These are phyloP conservation scores for Drosophila baimaii DNA, from an alignment of 1,140 invertebrate genomes.

Conservation along the genomic window DNA sequence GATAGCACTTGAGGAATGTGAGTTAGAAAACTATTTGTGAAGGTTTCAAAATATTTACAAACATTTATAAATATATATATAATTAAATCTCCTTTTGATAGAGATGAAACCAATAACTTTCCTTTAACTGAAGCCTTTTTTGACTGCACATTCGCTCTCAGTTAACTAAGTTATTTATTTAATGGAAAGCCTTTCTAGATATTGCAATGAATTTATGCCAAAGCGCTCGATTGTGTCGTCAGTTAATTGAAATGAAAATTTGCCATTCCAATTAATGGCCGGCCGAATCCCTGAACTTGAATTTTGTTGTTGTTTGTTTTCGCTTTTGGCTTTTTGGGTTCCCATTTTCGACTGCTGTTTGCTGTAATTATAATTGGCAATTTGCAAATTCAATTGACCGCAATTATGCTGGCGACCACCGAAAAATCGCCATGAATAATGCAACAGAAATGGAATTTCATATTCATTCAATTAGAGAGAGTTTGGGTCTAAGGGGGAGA, in stretches of 20 bases:
- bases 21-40: too few relatives aligned
- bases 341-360: slow-evolving; percentile 28
- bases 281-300: neutral
- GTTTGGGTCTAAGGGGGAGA: neutral
- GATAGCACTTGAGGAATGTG: too few relatives aligned
- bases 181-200: neutral
- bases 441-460: slow-evolving; percentile 41
- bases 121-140: neutral
- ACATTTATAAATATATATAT: too few relatives aligned
- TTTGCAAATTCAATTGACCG: slow-evolving; percentile 63
- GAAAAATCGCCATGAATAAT: slow-evolving; percentile 63
- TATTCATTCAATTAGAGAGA: slow-evolving; percentile 60
- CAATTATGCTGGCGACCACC: slow-evolving; percentile 47
- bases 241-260: slow-evolving; percentile 36
- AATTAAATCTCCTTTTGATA: too few relatives aligned
- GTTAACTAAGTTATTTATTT: neutral
- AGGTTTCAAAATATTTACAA: too few relatives aligned
- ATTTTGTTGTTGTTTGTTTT: slow-evolving; percentile 22
- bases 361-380: slow-evolving; percentile 56
- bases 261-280: slow-evolving; percentile 29
- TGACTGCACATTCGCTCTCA: neutral
- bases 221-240: neutral
- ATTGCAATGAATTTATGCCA: neutral
- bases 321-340: neutral
- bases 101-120: too few relatives aligned